Evolutionary conservation across 2,113 vertebrate genomes (phyloP), one percentile per base, ranked within the genome.

Genomic region (Lepus americanus): DNA sequence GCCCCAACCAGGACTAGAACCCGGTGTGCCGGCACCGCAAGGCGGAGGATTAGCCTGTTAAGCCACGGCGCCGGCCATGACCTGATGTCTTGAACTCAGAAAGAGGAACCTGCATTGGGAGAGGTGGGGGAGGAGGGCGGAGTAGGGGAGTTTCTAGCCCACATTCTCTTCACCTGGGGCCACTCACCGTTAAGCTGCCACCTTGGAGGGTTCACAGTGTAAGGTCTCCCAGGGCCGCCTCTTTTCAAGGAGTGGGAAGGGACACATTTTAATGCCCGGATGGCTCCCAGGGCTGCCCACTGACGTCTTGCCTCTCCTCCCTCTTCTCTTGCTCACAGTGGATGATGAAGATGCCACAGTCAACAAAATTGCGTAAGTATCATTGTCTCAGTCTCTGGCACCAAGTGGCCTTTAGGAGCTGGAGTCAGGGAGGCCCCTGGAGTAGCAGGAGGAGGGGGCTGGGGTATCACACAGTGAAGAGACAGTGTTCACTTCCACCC

Each of bases 281-380:
- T 72, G n/a, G n/a, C 25, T 88, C 83, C 7, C 81, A 55, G 80
- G 96, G 20, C 36, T 66, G 53, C 39, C 49, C 33, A 29, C 39
- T 95, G 84, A 95, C 82, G 23, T 82, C 74, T 74, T 84, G 20
- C 63, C 49, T 94, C 53, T 89, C 86, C 51, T 80, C 96, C 19
- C 0, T 73, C n/a, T 86, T 82, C 80, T 79, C 7, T 97, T n/a
- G 92, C 72, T 93, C 72, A 6, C 97, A 99, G 99, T 98, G 97
- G 99, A 99, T 31, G 98, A 98, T 0, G 99, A 99, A 98, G 99
- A 99, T 93, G 99, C 99, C 76, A 99, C 99, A 12, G 99, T 99
- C 98, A 99, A 99, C 98, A 99, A 99, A 98, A 99, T 99, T 98
- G 98, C 98, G 99, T 99, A 98, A 99, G 99, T 99, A 76, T 91